These are phyloP conservation scores for Pseudomyrmex flavicornis DNA, from an alignment of 1,140 invertebrate genomes.

Conservation along the genomic window DNA sequence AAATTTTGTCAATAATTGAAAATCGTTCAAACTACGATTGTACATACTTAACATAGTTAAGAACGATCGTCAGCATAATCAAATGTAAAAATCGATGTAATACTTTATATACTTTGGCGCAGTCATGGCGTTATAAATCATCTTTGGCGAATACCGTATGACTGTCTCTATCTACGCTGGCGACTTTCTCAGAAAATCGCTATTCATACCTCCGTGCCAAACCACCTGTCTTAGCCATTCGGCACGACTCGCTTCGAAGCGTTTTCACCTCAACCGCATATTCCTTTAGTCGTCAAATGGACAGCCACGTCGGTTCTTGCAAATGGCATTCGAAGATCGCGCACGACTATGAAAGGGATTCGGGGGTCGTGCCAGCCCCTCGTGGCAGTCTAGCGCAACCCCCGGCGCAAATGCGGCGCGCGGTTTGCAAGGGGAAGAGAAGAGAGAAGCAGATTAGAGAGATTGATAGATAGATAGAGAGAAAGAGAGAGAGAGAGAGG, in stretches of 20 bases:
- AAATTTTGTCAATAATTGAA: not conserved
- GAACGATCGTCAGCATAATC: not conserved
- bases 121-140: constrained; percentile 47
- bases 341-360: constrained; percentile 64
- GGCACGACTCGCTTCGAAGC: constrained; percentile 23
- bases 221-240: constrained; percentile 28
- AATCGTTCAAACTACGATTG: not conserved
- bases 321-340: constrained; percentile 56
- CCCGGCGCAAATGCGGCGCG: constrained; percentile 5
- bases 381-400: constrained; percentile 28
- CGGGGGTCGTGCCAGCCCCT: constrained; percentile 47
- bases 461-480: too few relatives aligned
- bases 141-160: constrained; percentile 35
- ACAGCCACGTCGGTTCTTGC: constrained; percentile 54
- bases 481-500: not conserved
- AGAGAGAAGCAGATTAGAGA: not conserved
- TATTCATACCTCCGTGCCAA: constrained; percentile 16
- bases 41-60: not conserved
- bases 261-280: constrained; percentile 17
- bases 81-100: constrained; percentile 15
- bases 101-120: not conserved
- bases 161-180: not conserved
- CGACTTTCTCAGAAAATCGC: constrained; percentile 10
- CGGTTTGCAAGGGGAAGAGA: not conserved
- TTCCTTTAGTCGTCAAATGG: constrained; percentile 41